These are phyloP conservation scores for Vombatus ursinus DNA, from an alignment of 2,113 vertebrate genomes.

Conservation along the genomic window DNA sequence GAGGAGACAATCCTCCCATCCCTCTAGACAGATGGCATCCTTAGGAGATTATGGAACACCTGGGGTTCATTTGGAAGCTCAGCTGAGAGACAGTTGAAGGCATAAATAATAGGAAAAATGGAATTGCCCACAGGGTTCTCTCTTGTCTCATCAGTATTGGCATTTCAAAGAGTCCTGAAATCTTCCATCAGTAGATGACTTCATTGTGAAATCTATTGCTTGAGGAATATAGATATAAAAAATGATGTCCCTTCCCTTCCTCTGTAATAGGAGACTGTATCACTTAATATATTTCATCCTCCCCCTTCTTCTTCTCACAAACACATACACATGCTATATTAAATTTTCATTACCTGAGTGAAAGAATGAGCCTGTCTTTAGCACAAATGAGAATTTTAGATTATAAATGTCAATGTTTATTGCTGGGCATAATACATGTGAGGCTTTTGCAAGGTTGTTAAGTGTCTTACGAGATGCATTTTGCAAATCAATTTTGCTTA, in stretches of 20 bases:
- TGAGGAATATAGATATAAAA: slow-evolving; percentile 59
- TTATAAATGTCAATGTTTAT: slow-evolving; percentile 68
- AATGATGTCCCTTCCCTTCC: slow-evolving; percentile 55
- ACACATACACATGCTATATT: slow-evolving; percentile 38
- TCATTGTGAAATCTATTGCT: slow-evolving; percentile 48
- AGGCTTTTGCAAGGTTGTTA: slow-evolving; percentile 53
- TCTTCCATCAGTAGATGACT: not conserved
- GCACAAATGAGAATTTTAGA: slow-evolving; percentile 55
- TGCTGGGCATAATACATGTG: slow-evolving; percentile 21
- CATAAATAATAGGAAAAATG: slow-evolving; percentile 20
- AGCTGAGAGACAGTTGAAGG: slow-evolving; percentile 11
- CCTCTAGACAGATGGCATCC: not conserved
- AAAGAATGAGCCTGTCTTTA: slow-evolving; percentile 51
- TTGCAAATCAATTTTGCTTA: slow-evolving; percentile 46
- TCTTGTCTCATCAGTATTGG: slow-evolving; percentile 43
- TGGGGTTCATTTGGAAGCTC: slow-evolving; percentile 3
- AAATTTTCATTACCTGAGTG: slow-evolving; percentile 57
- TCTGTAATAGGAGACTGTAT: slow-evolving; percentile 56
- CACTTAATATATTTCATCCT: slow-evolving; percentile 59
- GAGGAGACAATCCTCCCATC: not conserved
- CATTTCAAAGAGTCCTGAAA: slow-evolving; percentile 26
- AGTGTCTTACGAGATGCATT: slow-evolving; percentile 39
- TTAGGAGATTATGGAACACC: not conserved
- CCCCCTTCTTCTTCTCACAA: slow-evolving; percentile 33
- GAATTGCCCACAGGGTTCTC: not conserved